phyloP scores from a whole-genome alignment of 2,888 invertebrate genomes.

The Lepetodrilus schrolli region DNA sequence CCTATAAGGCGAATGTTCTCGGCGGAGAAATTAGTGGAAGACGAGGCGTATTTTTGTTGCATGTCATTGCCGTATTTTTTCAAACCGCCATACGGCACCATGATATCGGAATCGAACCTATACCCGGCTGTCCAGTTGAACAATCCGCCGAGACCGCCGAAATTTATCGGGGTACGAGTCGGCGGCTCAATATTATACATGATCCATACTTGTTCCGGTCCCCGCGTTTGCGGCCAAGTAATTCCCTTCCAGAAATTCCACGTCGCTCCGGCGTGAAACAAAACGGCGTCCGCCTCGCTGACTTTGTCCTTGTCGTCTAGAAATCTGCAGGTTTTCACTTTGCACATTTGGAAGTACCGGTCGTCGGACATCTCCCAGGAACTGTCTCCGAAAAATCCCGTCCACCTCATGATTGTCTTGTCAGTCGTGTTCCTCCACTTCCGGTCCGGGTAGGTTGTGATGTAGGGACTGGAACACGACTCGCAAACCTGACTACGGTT shows the following conservation, averaged over 20 bases:
- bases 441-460: constrained; percentile 15
- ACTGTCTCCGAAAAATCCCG: constrained; percentile 41
- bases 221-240: constrained; percentile 45
- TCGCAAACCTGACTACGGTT: too few species aligned
- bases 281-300: constrained; percentile 51
- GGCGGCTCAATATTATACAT: constrained; percentile 58
- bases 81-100: constrained; percentile 49
- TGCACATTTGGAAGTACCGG: constrained; percentile 38
- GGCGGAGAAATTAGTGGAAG: constrained; percentile 34
- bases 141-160: constrained; percentile 42
- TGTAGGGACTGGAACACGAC: too few species aligned
- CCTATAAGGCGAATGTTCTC: constrained; percentile 41
- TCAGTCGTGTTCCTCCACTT: constrained; percentile 30
- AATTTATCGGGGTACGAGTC: constrained; percentile 47
- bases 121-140: constrained; percentile 65
- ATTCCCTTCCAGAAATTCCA: constrained; percentile 47
- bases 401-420: constrained; percentile 45
- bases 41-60: constrained; percentile 30
- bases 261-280: constrained; percentile 51
- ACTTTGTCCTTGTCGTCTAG: constrained; percentile 48
- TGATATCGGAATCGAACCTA: constrained; percentile 54
- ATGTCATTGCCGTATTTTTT: constrained; percentile 32
- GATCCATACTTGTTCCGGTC: constrained; percentile 60
- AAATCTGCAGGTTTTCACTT: constrained; percentile 40
- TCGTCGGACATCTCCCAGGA: constrained; percentile 47